Evolutionary conservation across 1,140 invertebrate genomes (phyloP), one percentile per base, ranked within the genome.

Genomic region (Heliconius eleuchia): DNA sequence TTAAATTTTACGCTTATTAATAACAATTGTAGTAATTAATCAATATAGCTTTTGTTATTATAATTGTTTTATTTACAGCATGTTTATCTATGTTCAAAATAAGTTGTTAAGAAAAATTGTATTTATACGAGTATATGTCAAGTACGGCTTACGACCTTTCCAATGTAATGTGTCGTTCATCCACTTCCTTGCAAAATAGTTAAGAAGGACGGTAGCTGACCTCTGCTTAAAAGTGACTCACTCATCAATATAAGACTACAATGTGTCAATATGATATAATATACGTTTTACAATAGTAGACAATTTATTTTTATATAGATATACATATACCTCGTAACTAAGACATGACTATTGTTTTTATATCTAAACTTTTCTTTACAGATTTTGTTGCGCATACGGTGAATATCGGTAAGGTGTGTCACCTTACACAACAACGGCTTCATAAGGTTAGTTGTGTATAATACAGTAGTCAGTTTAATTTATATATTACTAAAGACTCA

Each of bases 111-210:
- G 3, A 66, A 66, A 66, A 27, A 30, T 16, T 11, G 23, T 27
- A 16, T 30, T 66, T 13, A 66, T 23, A 30, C 30, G 30, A 2
- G 30, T 30, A 66, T 72, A 30, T 77, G 75, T 77, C 75, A 77
- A 77, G 60, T 77, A 77, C 39, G 60, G 34, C 75, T 52, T 57
- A 74, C 55, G 72, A 78, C 72, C 73, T 74, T 79, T 79, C 42
- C 57, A 66, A 30, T 74, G 73, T 70, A 74, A 78, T 73, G 52
- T 42, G 42, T 74, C 73, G 77, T 74, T 79, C 73, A 79, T 79
- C 78, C 73, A 75, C 73, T 79, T 79, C 78, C 78, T 74, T 74
- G 78, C 78, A 79, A 79, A 79, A 71, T 79, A 74, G 57, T 50
- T 52, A 42, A 42, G 77, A 75, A 79, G 78, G 78, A 74, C 78